Conservation (phyloP, 2,113 vertebrate genomes). For the Connochaetes taurinus region DNA sequence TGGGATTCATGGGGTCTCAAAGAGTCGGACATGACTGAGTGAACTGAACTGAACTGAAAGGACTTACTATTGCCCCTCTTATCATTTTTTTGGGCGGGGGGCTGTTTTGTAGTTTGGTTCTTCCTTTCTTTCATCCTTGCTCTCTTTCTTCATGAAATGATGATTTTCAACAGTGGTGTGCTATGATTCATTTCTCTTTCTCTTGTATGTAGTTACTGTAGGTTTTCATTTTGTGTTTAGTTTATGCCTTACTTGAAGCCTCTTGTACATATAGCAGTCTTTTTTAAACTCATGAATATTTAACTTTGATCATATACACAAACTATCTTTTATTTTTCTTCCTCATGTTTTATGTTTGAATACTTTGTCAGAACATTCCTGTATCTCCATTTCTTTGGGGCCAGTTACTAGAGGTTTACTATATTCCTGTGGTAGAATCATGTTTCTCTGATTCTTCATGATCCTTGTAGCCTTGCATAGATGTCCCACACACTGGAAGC, state of each 20-base stretch:
- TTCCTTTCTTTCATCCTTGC: not conserved
- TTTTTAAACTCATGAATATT: not conserved
- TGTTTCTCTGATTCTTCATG: not conserved
- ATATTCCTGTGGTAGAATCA: not conserved
- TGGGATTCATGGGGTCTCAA: fast-evolving
- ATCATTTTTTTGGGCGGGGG: not conserved
- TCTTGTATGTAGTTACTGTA: not conserved
- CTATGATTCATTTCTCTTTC: not conserved
- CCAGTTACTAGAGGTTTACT: not conserved
- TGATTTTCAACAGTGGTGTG: not conserved
- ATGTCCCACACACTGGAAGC: not conserved
- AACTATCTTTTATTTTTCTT: not conserved
- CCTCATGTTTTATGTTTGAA: not conserved
- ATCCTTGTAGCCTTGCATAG: not conserved
- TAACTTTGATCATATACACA: not conserved
- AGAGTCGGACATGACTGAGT: too few species aligned
- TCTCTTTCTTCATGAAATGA: not conserved
- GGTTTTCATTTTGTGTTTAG: not conserved
- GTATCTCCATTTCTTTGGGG: not conserved
- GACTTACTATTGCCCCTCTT: not conserved
- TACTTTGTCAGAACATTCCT: not conserved
- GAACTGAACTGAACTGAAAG: not conserved
- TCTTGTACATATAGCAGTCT: not conserved
- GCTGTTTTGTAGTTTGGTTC: not conserved
- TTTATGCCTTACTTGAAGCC: not conserved